These are phyloP conservation scores for Coluber constrictor DNA, from an alignment of 2,797 vertebrate genomes.

Conservation along the genomic window DNA sequence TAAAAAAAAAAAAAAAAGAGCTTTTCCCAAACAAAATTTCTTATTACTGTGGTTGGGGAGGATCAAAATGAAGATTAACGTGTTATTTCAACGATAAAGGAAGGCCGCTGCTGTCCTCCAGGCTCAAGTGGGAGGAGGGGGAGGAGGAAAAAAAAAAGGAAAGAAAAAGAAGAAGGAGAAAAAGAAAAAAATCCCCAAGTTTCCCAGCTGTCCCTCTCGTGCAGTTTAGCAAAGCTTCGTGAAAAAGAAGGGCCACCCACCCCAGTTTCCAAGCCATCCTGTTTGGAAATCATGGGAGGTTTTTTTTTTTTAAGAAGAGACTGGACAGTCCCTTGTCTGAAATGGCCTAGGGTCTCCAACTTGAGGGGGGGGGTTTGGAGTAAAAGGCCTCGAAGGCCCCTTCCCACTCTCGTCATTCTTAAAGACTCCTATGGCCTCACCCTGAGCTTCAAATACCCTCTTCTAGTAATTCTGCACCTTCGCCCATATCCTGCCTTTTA, in stretches of 20 bases:
- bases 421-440: neutral
- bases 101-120: too few relatives aligned
- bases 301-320: neutral
- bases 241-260: neutral
- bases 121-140: neutral
- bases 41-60: slow-evolving; percentile 38
- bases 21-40: slow-evolving; percentile 35
- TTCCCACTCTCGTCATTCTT: neutral
- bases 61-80: slow-evolving; percentile 43
- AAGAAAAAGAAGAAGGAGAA: neutral
- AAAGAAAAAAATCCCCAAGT: too few relatives aligned
- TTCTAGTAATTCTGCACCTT: neutral
- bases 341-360: neutral
- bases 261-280: neutral
- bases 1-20: slow-evolving; percentile 34
- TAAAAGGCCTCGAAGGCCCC: too few relatives aligned
- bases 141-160: rapidly evolving
- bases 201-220: neutral
- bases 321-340: neutral
- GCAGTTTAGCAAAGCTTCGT: neutral
- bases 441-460: neutral
- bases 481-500: neutral
- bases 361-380: too few relatives aligned
- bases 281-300: too few relatives aligned
- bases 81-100: slow-evolving; percentile 38